Percentiles rank a stretch among this genome's conserved stretches.
Evolutionary conservation across 2,888 invertebrate species (phyloP).

Genomic region (Romanomermis culicivorax): DNA sequence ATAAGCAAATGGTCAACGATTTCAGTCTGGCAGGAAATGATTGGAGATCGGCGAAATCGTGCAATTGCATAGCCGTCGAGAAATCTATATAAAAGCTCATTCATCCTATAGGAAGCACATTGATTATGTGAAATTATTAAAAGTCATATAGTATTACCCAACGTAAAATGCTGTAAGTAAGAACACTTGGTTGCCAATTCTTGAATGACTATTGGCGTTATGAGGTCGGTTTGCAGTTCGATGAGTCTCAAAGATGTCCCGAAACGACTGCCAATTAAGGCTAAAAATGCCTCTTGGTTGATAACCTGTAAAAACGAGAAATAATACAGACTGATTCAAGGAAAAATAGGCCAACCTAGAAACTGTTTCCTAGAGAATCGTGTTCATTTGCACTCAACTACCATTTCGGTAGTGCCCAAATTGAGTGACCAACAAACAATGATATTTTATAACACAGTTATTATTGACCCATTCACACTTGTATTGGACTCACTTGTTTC

Average conservation of each 20-base stretch:
- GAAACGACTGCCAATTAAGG: conserved; percentile 62
- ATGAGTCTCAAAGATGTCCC: conserved; percentile 67
- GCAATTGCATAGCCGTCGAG: conserved; percentile 94
- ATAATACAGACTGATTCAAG: background rate
- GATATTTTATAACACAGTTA: too few species aligned
- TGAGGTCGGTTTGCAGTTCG: conserved; percentile 79
- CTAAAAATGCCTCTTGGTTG: conserved; percentile 62
- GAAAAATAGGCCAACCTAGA: too few species aligned
- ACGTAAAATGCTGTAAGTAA: conserved; percentile 75
- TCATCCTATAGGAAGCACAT: background rate
- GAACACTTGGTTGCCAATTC: conserved; percentile 88
- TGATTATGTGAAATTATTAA: background rate
- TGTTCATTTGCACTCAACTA: too few species aligned
- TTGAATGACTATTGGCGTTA: conserved; percentile 84
- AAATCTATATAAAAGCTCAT: conserved; percentile 42
- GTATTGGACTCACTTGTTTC: too few species aligned
- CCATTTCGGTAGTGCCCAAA: too few species aligned
- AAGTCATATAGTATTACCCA: conserved; percentile 30
- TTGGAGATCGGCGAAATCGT: conserved; percentile 97
- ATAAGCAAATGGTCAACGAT: conserved; percentile 83
- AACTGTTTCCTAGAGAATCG: too few species aligned
- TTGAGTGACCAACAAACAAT: too few species aligned
- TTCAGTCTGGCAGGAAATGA: conserved; percentile 89
- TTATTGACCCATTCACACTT: too few species aligned
- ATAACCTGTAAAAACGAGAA: conserved; percentile 11